phyloP scores from a whole-genome alignment of 1,140 invertebrate genomes.

The Stegodyphus mimosarum region DNA sequence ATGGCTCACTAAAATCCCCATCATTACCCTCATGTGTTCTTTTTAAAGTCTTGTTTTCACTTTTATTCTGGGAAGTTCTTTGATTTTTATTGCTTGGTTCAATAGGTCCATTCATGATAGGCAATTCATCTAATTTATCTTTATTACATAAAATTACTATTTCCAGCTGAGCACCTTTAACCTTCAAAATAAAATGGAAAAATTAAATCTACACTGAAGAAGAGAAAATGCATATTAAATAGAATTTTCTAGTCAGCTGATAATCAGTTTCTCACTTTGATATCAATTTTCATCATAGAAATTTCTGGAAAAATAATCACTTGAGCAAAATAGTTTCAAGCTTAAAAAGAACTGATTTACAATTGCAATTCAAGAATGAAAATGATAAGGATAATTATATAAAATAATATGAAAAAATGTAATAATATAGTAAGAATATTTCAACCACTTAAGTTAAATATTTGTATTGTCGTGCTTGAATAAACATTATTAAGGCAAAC shows the following conservation, averaged over 20 bases:
- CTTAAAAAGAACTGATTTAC: background rate
- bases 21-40: slow-evolving; percentile 64
- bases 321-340: background rate
- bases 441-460: too few relatives aligned
- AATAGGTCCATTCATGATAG: background rate
- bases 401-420: too few relatives aligned
- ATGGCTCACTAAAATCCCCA: slow-evolving; percentile 61
- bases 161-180: slow-evolving; percentile 67
- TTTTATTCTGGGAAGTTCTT: slow-evolving; percentile 26
- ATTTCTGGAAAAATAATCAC: background rate
- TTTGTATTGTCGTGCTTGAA: too few relatives aligned
- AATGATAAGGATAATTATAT: too few relatives aligned
- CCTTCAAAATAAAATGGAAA: slow-evolving; percentile 71
- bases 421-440: too few relatives aligned
- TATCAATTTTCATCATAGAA: background rate
- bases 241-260: background rate
- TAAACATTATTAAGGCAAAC: too few relatives aligned
- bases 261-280: background rate
- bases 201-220: background rate
- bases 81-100: background rate
- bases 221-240: background rate
- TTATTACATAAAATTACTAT: slow-evolving; percentile 64
- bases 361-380: background rate
- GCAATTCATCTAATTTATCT: slow-evolving; percentile 14
- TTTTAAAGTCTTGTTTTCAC: slow-evolving; percentile 60